These are phyloP conservation scores for Diadumene lineata DNA, from an alignment of 92 coral and sea anemone species.

Conservation along the genomic window DNA sequence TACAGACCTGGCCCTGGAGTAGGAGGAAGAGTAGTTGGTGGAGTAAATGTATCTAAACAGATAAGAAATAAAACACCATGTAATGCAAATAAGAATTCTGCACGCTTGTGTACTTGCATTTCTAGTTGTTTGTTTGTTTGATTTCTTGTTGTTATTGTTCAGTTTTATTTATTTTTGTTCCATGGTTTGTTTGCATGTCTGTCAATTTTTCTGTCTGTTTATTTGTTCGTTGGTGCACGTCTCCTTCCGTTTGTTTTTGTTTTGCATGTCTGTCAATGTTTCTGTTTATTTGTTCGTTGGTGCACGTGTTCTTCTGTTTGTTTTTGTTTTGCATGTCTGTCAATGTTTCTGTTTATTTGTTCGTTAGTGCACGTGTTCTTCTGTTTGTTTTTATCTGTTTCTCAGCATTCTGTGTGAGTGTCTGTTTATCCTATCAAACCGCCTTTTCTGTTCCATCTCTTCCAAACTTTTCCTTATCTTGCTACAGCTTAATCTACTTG, in stretches of 20 bases:
- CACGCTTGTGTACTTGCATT: not conserved
- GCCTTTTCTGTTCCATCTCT: too few relatives aligned
- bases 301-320: too few relatives aligned
- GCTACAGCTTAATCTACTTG: too few relatives aligned
- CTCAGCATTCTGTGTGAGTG: too few relatives aligned
- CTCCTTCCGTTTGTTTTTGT: too few relatives aligned
- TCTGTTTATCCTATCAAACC: too few relatives aligned
- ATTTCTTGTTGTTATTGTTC: not conserved
- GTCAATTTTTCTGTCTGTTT: not conserved
- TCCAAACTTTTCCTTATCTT: too few relatives aligned
- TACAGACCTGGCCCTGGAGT: constrained; percentile 75
- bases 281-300: not conserved
- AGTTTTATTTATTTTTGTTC: not conserved
- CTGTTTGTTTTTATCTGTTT: too few relatives aligned
- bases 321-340: not conserved
- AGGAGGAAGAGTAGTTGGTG: constrained; percentile 58
- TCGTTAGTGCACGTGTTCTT: too few relatives aligned
- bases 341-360: not conserved
- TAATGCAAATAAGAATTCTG: not conserved
- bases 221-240: not conserved
- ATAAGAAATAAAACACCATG: not conserved
- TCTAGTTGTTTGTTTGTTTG: not conserved
- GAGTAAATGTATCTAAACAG: constrained; percentile 51
- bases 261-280: not conserved
- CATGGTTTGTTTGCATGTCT: not conserved